These are phyloP conservation scores for Papilio demoleus DNA, from an alignment of 2,888 invertebrate species.

Conservation along the genomic window DNA sequence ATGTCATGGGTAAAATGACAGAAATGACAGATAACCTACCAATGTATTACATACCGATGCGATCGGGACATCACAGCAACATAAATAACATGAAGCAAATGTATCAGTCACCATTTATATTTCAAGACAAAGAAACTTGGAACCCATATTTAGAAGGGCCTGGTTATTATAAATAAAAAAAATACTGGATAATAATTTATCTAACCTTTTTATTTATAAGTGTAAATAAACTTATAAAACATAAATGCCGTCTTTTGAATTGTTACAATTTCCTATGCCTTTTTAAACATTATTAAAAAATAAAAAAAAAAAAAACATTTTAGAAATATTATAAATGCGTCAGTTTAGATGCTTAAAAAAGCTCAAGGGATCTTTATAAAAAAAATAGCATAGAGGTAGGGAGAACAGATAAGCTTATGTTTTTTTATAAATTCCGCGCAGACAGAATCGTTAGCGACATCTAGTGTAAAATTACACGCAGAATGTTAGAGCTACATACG, in stretches of 20 bases:
- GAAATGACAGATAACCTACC: background rate
- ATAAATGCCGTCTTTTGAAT: background rate
- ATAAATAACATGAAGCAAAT: background rate
- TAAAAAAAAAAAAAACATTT: too few species aligned
- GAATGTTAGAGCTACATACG: too few species aligned
- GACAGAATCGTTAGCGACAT: too few species aligned
- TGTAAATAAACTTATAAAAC: background rate
- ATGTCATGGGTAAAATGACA: background rate
- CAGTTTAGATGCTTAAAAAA: too few species aligned
- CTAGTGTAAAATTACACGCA: too few species aligned
- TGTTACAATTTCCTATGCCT: background rate
- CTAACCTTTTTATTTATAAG: background rate
- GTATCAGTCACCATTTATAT: background rate
- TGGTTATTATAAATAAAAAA: conserved; percentile 11
- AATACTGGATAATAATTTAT: background rate
- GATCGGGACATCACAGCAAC: background rate
- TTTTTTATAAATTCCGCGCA: too few species aligned
- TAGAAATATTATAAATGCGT: too few species aligned
- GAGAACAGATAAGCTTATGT: too few species aligned
- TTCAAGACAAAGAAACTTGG: conserved; percentile 1
- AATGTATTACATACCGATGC: background rate
- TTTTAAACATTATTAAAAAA: background rate
- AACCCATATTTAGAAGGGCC: background rate
- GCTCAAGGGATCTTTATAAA: too few species aligned
- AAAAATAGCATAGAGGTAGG: too few species aligned